Evolutionary conservation across 2,888 invertebrate species (phyloP).

Genomic region (Zaprionus lineosus): DNA sequence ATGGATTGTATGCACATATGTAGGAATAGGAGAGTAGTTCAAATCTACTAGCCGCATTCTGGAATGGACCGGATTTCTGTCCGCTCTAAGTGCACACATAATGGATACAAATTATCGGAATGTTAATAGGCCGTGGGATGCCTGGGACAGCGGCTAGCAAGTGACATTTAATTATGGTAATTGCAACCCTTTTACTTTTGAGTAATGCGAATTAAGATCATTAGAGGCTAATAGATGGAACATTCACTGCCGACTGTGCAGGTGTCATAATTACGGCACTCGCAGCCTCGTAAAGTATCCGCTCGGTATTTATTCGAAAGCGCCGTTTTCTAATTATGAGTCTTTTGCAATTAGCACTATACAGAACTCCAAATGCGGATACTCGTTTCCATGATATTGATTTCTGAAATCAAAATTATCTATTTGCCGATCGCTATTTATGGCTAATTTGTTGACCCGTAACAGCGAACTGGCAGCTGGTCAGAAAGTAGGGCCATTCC

Average conservation of each 20-base stretch:
- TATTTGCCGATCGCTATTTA: slow-evolving; percentile 20
- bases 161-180: slow-evolving; percentile 12
- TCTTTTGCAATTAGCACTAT: slow-evolving; percentile 25
- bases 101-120: too few relatives aligned
- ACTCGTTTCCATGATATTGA: too few relatives aligned
- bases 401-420: too few relatives aligned
- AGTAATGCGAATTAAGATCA: slow-evolving; percentile 16
- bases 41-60: too few relatives aligned
- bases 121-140: too few relatives aligned
- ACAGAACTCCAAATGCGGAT: too few relatives aligned
- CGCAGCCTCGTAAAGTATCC: neutral
- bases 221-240: slow-evolving; percentile 33
- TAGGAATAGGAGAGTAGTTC: too few relatives aligned
- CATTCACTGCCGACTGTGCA: slow-evolving; percentile 14
- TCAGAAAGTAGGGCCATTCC: slow-evolving; percentile 6
- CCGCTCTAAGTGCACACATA: too few relatives aligned
- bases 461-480: neutral
- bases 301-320: neutral
- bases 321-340: slow-evolving; percentile 21
- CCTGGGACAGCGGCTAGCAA: too few relatives aligned
- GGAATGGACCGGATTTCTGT: too few relatives aligned
- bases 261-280: slow-evolving; percentile 39
- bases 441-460: slow-evolving; percentile 46
- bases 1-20: too few relatives aligned
- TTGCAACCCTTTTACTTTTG: slow-evolving; percentile 30